These are phyloP conservation scores for Uropetala carovei DNA, from an alignment of 2,888 invertebrate species.

Conservation along the genomic window DNA sequence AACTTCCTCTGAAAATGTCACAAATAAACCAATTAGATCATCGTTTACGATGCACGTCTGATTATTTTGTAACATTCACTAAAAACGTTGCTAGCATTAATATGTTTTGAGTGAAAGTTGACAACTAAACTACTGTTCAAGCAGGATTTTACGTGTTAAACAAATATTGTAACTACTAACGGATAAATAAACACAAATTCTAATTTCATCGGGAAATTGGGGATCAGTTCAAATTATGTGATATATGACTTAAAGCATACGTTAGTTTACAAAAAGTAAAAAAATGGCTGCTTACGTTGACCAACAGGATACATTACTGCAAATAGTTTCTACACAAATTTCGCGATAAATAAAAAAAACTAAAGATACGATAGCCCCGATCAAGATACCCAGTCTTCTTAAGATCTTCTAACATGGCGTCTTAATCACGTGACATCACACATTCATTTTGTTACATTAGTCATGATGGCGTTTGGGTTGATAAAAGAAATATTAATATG, in stretches of 20 bases:
- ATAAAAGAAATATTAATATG: not conserved
- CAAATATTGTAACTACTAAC: too few species aligned
- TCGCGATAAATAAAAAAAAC: constrained; percentile 65
- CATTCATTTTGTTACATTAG: constrained; percentile 26
- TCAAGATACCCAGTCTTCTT: constrained; percentile 69
- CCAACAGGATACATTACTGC: constrained; percentile 82
- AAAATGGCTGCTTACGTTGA: constrained; percentile 79
- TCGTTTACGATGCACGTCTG: not conserved
- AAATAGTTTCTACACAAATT: constrained; percentile 66
- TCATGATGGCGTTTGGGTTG: not conserved
- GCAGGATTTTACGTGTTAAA: too few species aligned
- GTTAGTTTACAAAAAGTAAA: constrained; percentile 10
- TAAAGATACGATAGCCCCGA: constrained; percentile 46
- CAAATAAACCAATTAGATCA: not conserved
- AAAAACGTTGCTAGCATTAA: not conserved
- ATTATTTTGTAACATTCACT: not conserved
- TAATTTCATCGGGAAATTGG: too few species aligned
- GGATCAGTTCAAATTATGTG: too few species aligned
- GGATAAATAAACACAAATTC: too few species aligned
- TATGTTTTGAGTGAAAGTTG: not conserved
- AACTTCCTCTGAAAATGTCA: not conserved
- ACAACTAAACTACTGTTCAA: too few species aligned
- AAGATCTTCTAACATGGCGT: constrained; percentile 70
- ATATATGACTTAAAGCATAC: not conserved
- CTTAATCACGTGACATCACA: constrained; percentile 67